Evolutionary conservation across 2,113 vertebrate genomes (phyloP).

Genomic region (Podocnemis expansa): DNA sequence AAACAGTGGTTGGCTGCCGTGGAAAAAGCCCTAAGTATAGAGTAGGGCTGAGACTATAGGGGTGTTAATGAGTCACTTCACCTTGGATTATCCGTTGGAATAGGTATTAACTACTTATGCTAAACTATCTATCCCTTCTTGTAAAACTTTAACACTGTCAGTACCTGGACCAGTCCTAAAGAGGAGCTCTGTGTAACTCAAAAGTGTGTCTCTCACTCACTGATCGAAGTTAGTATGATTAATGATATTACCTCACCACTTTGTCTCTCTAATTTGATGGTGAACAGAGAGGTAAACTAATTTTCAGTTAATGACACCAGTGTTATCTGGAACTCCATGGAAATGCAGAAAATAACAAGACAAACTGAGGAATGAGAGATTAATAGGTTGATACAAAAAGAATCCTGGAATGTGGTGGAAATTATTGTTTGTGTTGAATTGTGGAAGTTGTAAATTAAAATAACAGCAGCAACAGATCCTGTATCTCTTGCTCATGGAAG

Average conservation of each 20-base stretch:
- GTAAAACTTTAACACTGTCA: background rate
- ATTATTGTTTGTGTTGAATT: background rate
- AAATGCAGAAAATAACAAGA: background rate
- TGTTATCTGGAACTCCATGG: background rate
- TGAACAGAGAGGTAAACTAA: fast-evolving
- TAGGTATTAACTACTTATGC: too few relatives aligned
- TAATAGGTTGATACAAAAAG: background rate
- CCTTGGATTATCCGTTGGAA: background rate
- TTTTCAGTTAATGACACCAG: background rate
- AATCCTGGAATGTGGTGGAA: background rate
- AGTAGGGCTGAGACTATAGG: background rate
- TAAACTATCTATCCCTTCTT: background rate
- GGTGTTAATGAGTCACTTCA: background rate
- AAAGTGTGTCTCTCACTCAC: background rate
- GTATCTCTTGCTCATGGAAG: background rate
- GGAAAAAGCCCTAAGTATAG: too few relatives aligned
- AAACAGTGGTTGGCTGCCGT: too few relatives aligned
- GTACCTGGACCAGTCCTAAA: background rate
- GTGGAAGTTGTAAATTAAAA: background rate
- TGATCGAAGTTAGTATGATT: background rate
- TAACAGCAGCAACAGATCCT: background rate
- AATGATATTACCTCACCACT: background rate
- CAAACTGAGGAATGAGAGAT: background rate
- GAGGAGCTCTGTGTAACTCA: background rate
- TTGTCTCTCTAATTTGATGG: background rate